phyloP scores from a whole-genome alignment of 64 coral and sea anemone species.

The Porites lutea region DNA sequence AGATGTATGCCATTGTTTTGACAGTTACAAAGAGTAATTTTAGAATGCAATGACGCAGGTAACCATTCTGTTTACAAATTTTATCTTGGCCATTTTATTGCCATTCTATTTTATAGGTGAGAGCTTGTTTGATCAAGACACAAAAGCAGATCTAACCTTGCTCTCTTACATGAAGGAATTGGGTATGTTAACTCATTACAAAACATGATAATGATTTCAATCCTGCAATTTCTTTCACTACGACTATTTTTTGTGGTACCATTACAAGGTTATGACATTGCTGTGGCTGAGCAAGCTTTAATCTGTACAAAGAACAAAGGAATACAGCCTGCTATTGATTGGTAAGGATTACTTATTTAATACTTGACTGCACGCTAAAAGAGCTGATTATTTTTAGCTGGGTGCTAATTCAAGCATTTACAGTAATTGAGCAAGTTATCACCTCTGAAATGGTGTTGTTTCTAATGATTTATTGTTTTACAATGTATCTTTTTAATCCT shows the following conservation, averaged over 20 bases:
- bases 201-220: not conserved
- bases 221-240: not conserved
- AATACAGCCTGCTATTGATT: slow-evolving; percentile 93
- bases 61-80: no score
- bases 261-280: slow-evolving; percentile 75
- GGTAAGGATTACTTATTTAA: slow-evolving; percentile 50
- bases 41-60: no score
- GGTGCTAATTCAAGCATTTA: no score
- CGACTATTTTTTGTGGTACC: no score
- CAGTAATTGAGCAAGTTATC: no score
- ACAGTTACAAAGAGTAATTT: no score
- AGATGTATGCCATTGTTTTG: no score
- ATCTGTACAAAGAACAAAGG: slow-evolving; percentile 87
- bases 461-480: no score
- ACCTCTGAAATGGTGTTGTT: no score
- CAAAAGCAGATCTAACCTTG: slow-evolving; percentile 92
- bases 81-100: no score
- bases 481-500: not conserved
- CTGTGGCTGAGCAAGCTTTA: slow-evolving; percentile 80
- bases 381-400: no score
- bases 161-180: slow-evolving; percentile 99
- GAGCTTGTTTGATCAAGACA: slow-evolving; percentile 84
- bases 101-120: slow-evolving; percentile 47
- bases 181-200: slow-evolving; percentile 53
- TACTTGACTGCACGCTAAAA: not conserved